Evolutionary conservation across 2,888 invertebrate species (phyloP), one percentile per base, ranked within the genome.

Genomic region (Chaetogeoica ovagalla): DNA sequence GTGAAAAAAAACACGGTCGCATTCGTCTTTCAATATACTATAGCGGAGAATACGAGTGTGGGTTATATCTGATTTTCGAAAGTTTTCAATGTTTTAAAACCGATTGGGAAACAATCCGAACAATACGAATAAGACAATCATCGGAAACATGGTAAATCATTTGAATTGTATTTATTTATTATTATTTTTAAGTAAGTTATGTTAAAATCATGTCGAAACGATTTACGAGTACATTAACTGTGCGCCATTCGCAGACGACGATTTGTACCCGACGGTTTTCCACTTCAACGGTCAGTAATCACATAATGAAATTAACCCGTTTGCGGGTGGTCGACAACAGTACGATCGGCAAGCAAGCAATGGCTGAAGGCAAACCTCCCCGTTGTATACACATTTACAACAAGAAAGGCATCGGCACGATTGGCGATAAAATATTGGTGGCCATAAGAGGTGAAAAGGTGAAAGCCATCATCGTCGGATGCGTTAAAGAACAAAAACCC

Each of bases 241-340:
- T 13, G 48, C 48, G 13, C 13, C 48, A 48, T 48, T 65, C 17
- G 23, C n/a, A 65, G 79, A 62, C 72, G 13, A 72, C 63, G 2
- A 43, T 76, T 60, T 19, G 17, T 2, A 30, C 79, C 1, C 83
- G 85, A 83, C 74, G 82, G 70, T 83, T 93, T 81, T 91, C 92
- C 84, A 90, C 91, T 15, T 89, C 91, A 0, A 83, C 89, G 8
- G 85, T 87, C 77, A 86, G 89, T 83, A 89, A 87, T 85, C 91
- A 94, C 87, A 92, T 95, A 70, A 89, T 91, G 62, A 91, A 92
- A 85, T 85, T 95, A 83, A 90, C 94, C 1, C 89, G 95, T 71
- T 87, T 98, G 21, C 89, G 96, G 84, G 96, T 98, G 9, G 98
- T 99, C 4, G 99, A 99, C 87, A 99, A 99, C 87, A 97, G 97